These are phyloP conservation scores for Tetramorium alpestre DNA, from an alignment of 1,140 invertebrate genomes.

Conservation along the genomic window DNA sequence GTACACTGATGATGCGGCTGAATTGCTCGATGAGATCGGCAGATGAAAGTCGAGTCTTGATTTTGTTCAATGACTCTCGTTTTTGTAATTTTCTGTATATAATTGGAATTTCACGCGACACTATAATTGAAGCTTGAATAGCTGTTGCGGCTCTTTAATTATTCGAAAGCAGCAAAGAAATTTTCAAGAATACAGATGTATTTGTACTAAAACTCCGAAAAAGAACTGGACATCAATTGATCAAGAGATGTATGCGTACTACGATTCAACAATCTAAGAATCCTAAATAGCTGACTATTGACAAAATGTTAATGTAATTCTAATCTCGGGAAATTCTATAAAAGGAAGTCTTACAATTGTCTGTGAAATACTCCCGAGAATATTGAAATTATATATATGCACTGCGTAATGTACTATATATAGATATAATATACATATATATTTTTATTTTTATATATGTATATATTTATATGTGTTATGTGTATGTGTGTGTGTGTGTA, in stretches of 20 bases:
- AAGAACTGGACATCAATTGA: background rate
- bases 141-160: background rate
- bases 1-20: background rate
- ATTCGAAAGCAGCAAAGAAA: background rate
- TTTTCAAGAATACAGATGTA: background rate
- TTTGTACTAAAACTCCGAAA: background rate
- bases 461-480: too few relatives aligned
- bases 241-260: background rate
- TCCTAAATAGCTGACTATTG: background rate
- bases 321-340: background rate
- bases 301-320: background rate
- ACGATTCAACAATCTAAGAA: background rate
- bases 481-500: too few relatives aligned
- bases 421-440: too few relatives aligned
- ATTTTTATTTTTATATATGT: too few relatives aligned
- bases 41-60: background rate
- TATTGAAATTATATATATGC: constrained; percentile 16
- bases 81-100: background rate
- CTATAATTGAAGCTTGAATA: background rate
- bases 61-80: background rate
- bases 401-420: too few relatives aligned
- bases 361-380: constrained; percentile 6
- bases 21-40: background rate
- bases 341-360: constrained; percentile 4
- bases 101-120: background rate